Conservation (phyloP, 2,888 invertebrate genomes). For the Sinelater perroti region DNA sequence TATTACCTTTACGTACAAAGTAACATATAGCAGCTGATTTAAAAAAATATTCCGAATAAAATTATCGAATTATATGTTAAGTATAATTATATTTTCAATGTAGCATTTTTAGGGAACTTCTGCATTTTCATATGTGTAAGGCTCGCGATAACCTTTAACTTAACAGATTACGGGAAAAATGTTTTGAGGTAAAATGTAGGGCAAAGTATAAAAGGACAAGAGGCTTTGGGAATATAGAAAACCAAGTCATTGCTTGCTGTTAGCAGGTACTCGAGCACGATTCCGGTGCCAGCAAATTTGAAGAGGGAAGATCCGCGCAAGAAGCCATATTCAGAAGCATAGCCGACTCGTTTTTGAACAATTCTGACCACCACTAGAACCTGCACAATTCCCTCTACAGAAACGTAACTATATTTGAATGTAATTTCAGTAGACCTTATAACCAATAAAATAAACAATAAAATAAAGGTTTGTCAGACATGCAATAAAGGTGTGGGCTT, state of each 20-base stretch:
- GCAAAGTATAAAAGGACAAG: neutral
- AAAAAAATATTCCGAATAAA: too few species aligned
- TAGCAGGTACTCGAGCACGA: conserved; percentile 56
- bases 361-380: neutral
- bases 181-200: conserved; percentile 22
- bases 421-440: neutral
- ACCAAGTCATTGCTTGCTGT: conserved; percentile 48
- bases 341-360: conserved; percentile 26
- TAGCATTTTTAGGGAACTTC: too few species aligned
- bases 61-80: too few species aligned
- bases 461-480: neutral
- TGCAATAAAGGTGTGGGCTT: neutral
- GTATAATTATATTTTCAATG: too few species aligned
- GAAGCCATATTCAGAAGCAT: conserved; percentile 27
- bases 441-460: neutral
- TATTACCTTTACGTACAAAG: too few species aligned
- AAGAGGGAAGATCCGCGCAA: conserved; percentile 51
- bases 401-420: too few species aligned
- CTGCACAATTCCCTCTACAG: too few species aligned
- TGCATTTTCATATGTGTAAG: too few species aligned
- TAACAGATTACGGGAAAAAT: too few species aligned
- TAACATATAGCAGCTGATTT: too few species aligned
- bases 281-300: conserved; percentile 55
- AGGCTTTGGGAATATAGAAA: conserved; percentile 3
- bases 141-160: too few species aligned